Base-by-base conservation (phyloP, 2,113 vertebrate species). In the Podocnemis expansa region DNA sequence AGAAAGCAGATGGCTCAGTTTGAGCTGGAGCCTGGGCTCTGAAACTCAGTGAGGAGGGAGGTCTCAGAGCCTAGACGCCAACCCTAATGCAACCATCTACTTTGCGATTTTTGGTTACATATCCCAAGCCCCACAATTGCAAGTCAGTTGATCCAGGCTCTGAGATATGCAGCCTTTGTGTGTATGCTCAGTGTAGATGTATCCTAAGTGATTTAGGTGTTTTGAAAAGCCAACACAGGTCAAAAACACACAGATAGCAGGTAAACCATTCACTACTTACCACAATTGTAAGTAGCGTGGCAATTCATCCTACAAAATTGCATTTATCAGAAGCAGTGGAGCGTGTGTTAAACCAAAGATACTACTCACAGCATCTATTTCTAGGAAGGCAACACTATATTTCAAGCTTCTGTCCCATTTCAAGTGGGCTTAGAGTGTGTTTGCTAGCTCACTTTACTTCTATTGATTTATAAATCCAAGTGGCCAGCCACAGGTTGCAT, bases 171-270 rank as follows among this genome's bases (percentile, higher is more conserved):
- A 60, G 58, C 13, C 58, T 14, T 31, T 29, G 10, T 29, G 27
- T 14, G 27, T 56, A 5, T 25, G 24, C 13, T 12, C 58, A 60
- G 58, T 16, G 58, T 60, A 34, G 58, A 60, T 60, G 58, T 34
- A 31, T 60, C 58, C 13, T 34, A 89, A 95, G 94, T 85, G 75
- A 96, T 93, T 96, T 70, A 90, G 85, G 92, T 60, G 76, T 92
- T 95, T 95, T 95, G 34, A 94, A 92, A 84, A 78, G 82, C 92
- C 75, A 89, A 85, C 14, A 10, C 10, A 60, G 80, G 94, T 43
- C 88, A 41, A 10, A n/a, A 43, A 21, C 45, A 6, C 58, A 24
- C 67, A 93, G 76, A 83, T 0, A 87, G 86, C 55, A 93, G 91
- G 11, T 84, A n/a, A n/a, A n/a, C n/a, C n/a, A n/a, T n/a, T 95